These are phyloP conservation scores for Muscicapa comitata DNA, from an alignment of 2,797 vertebrate species.

Conservation along the genomic window DNA sequence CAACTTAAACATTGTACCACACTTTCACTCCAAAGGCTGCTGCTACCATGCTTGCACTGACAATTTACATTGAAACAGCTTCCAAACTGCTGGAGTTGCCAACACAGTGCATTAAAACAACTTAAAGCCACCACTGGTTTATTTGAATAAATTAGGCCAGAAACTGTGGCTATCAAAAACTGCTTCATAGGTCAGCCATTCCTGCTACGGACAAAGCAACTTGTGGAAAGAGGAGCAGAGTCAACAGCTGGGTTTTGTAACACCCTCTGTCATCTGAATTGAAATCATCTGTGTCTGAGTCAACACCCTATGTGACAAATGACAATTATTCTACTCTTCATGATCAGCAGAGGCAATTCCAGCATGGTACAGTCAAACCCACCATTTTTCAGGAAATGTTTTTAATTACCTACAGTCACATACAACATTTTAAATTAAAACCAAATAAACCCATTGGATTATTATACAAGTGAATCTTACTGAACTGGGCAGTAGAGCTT, in stretches of 20 bases:
- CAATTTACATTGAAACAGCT: background rate
- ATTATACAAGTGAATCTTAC: background rate
- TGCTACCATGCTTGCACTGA: background rate
- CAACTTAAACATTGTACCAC: background rate
- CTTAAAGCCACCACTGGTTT: background rate
- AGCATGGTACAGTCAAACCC: background rate
- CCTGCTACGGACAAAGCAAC: background rate
- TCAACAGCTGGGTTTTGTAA: slow-evolving; percentile 6
- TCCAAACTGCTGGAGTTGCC: background rate
- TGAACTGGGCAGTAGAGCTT: background rate
- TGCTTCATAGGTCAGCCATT: background rate
- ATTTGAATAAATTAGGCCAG: background rate
- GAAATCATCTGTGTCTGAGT: background rate
- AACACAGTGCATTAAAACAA: background rate
- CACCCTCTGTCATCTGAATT: background rate
- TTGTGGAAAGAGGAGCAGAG: background rate
- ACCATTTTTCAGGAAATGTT: background rate
- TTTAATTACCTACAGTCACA: background rate
- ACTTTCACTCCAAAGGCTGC: background rate
- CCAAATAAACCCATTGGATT: background rate
- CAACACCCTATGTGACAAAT: background rate
- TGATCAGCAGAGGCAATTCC: background rate
- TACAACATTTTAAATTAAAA: background rate
- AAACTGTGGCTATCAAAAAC: background rate
- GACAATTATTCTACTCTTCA: background rate